A percentile compares a stretch with the other conserved stretches of the same genome.
These are phyloP conservation scores for Notoglanidium macrostoma DNA, from an alignment of 2,797 vertebrate genomes.

Conservation along the genomic window DNA sequence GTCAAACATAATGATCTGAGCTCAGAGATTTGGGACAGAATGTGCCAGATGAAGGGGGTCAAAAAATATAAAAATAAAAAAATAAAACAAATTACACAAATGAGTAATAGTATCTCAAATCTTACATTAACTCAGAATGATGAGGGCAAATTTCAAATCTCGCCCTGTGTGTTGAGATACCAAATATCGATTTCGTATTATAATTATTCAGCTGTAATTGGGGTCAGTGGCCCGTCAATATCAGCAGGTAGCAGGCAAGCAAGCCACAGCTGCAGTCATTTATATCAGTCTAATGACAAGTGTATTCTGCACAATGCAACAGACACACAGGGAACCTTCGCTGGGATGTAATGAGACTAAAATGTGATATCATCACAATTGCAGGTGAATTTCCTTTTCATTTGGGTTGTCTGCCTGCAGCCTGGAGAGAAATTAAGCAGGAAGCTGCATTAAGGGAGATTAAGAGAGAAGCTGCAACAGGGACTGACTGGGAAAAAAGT, in stretches of 20 bases:
- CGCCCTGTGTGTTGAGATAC: constrained; percentile 14
- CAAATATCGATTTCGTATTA: constrained; percentile 46
- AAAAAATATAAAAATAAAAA: neutral
- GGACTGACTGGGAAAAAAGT: neutral
- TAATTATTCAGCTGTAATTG: constrained; percentile 61
- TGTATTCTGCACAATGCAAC: constrained; percentile 13
- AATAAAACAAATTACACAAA: neutral
- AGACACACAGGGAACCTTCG: constrained; percentile 14
- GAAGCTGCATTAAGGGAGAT: constrained; percentile 17
- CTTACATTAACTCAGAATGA: neutral
- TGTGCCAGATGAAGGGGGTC: neutral
- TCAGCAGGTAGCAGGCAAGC: constrained; percentile 44
- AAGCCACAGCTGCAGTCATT: constrained; percentile 46
- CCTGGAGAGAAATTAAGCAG: neutral
- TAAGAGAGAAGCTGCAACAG: constrained; percentile 4
- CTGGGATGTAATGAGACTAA: constrained; percentile 7
- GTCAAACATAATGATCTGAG: constrained; percentile 9
- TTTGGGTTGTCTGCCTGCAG: neutral
- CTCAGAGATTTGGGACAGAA: neutral
- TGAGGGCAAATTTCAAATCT: neutral
- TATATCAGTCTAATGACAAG: constrained; percentile 43
- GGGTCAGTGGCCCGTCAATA: constrained; percentile 59
- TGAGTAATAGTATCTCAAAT: neutral
- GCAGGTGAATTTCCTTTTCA: constrained; percentile 24
- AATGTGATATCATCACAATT: constrained; percentile 26